Evolutionary conservation across 2,113 vertebrate species (phyloP), one percentile per base, ranked within the genome.

Genomic region (Heterotis niloticus): DNA sequence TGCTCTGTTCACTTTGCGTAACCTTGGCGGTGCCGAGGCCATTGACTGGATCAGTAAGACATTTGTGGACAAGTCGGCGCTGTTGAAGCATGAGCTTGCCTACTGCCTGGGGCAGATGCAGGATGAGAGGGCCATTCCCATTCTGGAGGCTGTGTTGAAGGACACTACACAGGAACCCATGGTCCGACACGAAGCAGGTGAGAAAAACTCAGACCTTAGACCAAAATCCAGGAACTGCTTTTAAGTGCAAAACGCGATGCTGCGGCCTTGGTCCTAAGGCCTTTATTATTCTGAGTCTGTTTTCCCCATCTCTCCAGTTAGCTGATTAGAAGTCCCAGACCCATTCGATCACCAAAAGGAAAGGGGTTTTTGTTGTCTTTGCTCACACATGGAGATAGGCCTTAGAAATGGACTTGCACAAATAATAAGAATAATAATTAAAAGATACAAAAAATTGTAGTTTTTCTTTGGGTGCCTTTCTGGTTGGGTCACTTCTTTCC

Each of bases 51-150:
- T 99, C 90, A 88, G 95, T 83, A 90, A 76, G 62, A 93, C 90
- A n/a, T 99, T 99, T 9, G 60, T 0, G 0, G 98, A 99, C 0
- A 82, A 93, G 2, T 99, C 97, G 0, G 96, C 89, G 0, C 92
- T 99, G 57, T 91, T 99, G 81, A 98, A 99, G 73, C 98, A 99
- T 0, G 98, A 99, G 86, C 86, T 99, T 82, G 98, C 96, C 0
- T 99, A 94, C 84, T 99, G 97, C 85, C 87, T 99, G 80, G 98
- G 98, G 1, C 98, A 99, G 89, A 96, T 99, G 96, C 94, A 90
- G 84, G 96, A 98, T 0, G 64, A 80, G 0, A 80, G 80, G 0
- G 98, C 98, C 70, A 91, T 98, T 75, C 95, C 96, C 0, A 62
- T 90, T 17, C 89, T 99, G 24, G 78, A 80, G 5, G 77, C 5